Percentiles rank a stretch among this genome's conserved stretches.
Conservation (phyloP, 2,888 invertebrate genomes). For the Busseola fusca region DNA sequence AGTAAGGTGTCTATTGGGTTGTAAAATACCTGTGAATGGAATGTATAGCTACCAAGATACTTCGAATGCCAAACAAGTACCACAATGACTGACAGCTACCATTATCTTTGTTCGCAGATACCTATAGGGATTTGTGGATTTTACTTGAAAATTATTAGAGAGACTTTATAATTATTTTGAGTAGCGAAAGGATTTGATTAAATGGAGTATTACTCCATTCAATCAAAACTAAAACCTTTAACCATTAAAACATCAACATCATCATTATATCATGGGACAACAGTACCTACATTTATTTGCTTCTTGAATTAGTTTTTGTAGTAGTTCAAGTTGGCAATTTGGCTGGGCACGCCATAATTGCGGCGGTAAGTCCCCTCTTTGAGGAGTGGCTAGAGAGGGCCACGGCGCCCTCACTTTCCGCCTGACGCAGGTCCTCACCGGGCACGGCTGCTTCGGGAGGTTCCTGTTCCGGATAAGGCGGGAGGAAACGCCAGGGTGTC, state of each 20-base stretch:
- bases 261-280: conserved; percentile 24
- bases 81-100: conserved; percentile 22
- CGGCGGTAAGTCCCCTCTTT: too few relatives aligned
- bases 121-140: conserved; percentile 37
- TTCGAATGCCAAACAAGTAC: conserved; percentile 13
- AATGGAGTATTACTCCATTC: conserved; percentile 17
- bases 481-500: too few relatives aligned
- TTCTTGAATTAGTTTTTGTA: neutral
- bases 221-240: too few relatives aligned
- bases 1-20: neutral
- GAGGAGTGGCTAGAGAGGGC: too few relatives aligned
- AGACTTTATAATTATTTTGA: conserved; percentile 18
- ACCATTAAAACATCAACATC: too few relatives aligned
- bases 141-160: conserved; percentile 17
- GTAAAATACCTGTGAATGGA: neutral
- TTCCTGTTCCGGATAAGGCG: too few relatives aligned
- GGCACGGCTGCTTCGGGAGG: too few relatives aligned
- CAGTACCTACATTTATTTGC: neutral
- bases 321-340: neutral
- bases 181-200: conserved; percentile 21
- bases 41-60: neutral
- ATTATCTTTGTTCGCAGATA: conserved; percentile 24
- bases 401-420: too few relatives aligned
- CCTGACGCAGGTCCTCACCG: too few relatives aligned
- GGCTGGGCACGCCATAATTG: neutral